Conservation (phyloP, 2,113 vertebrate genomes). For the Nibea coibor region DNA sequence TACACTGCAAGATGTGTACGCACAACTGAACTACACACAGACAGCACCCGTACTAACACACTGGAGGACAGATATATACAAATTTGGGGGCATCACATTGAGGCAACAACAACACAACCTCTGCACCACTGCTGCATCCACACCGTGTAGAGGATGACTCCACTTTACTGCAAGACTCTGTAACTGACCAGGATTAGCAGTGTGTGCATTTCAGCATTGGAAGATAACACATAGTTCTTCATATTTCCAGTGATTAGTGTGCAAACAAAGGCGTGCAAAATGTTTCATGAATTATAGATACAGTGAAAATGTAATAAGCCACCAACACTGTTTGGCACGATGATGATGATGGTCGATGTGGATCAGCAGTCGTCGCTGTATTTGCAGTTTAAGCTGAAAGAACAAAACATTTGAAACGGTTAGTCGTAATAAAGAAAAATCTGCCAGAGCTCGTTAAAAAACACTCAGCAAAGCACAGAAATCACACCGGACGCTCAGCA, state of each 20-base stretch:
- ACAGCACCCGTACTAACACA: neutral
- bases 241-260: neutral
- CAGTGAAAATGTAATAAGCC: neutral
- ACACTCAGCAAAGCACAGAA: slow-evolving; percentile 15
- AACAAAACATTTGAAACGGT: slow-evolving; percentile 5
- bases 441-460: slow-evolving; percentile 28
- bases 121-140: neutral
- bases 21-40: neutral
- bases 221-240: neutral
- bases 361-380: neutral
- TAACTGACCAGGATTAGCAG: too few species aligned
- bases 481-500: neutral
- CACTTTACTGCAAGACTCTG: neutral
- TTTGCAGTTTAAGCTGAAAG: slow-evolving; percentile 21
- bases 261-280: neutral
- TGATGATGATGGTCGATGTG: neutral
- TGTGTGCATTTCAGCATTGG: too few species aligned
- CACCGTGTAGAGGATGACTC: neutral
- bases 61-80: neutral
- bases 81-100: neutral
- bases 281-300: neutral
- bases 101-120: neutral
- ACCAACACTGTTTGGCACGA: neutral
- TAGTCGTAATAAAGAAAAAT: neutral
- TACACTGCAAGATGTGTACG: neutral